Evolutionary conservation across 2,888 invertebrate species (phyloP).

Genomic region (Atrina japonica): DNA sequence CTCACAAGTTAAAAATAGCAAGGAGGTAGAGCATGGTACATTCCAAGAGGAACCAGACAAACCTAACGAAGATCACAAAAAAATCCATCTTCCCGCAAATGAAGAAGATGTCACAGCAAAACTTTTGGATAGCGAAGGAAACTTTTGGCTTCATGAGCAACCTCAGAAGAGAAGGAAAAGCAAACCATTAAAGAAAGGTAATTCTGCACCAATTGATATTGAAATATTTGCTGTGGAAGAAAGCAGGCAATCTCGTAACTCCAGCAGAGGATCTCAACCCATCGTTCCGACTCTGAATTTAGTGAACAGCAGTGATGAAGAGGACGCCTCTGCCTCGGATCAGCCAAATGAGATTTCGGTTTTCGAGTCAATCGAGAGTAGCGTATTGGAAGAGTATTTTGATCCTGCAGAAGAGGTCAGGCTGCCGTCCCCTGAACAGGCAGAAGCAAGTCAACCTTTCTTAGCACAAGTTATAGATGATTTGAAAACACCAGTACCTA

Average conservation of each 20-base stretch:
- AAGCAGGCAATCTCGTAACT: constrained; percentile 53
- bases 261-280: constrained; percentile 43
- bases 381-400: constrained; percentile 54
- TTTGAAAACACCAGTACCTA: constrained; percentile 35
- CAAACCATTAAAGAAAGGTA: constrained; percentile 45
- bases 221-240: constrained; percentile 71
- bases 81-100: not conserved
- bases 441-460: constrained; percentile 47
- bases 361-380: constrained; percentile 32
- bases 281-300: constrained; percentile 67
- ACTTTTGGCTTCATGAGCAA: constrained; percentile 30
- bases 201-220: constrained; percentile 64
- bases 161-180: not conserved
- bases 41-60: not conserved
- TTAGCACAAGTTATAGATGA: constrained; percentile 44
- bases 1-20: not conserved
- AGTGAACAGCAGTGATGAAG: constrained; percentile 67
- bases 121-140: constrained; percentile 9
- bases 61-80: not conserved
- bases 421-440: constrained; percentile 13
- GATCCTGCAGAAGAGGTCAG: constrained; percentile 1
- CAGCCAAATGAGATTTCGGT: too few relatives aligned
- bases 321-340: constrained; percentile 37
- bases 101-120: not conserved
- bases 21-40: not conserved